Evolutionary conservation across 37 sponge, comb jelly and placozoan species (phyloP).

Genomic region (Spongia lamella): DNA sequence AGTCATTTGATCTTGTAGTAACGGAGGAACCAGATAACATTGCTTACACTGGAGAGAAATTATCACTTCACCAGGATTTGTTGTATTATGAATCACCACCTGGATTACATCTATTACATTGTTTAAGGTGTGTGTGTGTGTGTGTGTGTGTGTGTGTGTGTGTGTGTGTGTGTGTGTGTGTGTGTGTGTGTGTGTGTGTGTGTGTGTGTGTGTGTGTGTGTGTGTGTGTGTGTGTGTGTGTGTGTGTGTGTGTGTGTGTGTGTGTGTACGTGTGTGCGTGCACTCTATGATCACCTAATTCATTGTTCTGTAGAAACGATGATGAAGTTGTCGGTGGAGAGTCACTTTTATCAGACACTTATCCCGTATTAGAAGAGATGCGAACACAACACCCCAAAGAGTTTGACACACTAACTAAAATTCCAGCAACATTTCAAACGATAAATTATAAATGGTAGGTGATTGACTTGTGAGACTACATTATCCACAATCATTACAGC

Average conservation of each 20-base stretch:
- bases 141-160: too few relatives aligned
- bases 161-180: background rate
- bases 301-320: slow-evolving; percentile 34
- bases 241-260: background rate
- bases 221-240: background rate
- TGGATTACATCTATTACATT: slow-evolving; percentile 68
- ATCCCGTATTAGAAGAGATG: slow-evolving; percentile 58
- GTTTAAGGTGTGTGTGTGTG: slow-evolving; percentile 30
- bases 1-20: slow-evolving; percentile 47
- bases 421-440: slow-evolving; percentile 77
- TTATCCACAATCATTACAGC: too few relatives aligned
- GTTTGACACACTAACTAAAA: slow-evolving; percentile 47
- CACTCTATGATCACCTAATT: too few relatives aligned
- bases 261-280: too few relatives aligned
- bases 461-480: too few relatives aligned
- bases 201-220: background rate
- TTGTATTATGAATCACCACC: slow-evolving; percentile 75
- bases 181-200: background rate
- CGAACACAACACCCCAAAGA: slow-evolving; percentile 32
- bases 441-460: slow-evolving; percentile 57
- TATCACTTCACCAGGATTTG: slow-evolving; percentile 57
- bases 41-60: slow-evolving; percentile 35
- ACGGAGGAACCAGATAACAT: slow-evolving; percentile 40
- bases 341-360: slow-evolving; percentile 49
- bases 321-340: slow-evolving; percentile 68